Conservation (phyloP, 2,888 invertebrate genomes). For the Dynastes hyllus region DNA sequence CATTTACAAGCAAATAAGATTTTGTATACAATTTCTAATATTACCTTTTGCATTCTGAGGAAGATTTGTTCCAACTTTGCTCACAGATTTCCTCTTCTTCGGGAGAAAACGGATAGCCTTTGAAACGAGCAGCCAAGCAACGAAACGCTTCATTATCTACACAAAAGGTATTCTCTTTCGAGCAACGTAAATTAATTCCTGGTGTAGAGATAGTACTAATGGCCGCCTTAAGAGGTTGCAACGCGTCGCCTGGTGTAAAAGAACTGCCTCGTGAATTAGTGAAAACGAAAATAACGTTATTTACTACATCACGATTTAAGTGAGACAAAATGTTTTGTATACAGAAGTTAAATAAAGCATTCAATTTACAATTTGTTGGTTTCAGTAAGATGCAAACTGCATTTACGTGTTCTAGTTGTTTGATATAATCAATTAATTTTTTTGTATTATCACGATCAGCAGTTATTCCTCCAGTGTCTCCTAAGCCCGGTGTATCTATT, state of each 20-base stretch:
- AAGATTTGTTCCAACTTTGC: slow-evolving; percentile 49
- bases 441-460: slow-evolving; percentile 62
- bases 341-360: slow-evolving; percentile 54
- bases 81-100: slow-evolving; percentile 31
- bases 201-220: slow-evolving; percentile 22
- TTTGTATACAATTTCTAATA: not conserved
- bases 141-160: slow-evolving; percentile 54
- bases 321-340: slow-evolving; percentile 53
- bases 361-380: slow-evolving; percentile 51
- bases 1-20: not conserved
- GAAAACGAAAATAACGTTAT: slow-evolving; percentile 54
- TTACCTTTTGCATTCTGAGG: slow-evolving; percentile 27
- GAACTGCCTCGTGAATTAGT: slow-evolving; percentile 53
- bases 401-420: slow-evolving; percentile 48
- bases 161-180: slow-evolving; percentile 48
- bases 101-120: slow-evolving; percentile 18
- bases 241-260: slow-evolving; percentile 53
- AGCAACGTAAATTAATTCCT: not conserved
- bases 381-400: slow-evolving; percentile 55
- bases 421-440: slow-evolving; percentile 56
- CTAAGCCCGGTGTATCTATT: slow-evolving; percentile 55
- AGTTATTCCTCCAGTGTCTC: slow-evolving; percentile 61
- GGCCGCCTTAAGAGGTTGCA: slow-evolving; percentile 55
- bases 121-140: slow-evolving; percentile 37
- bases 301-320: slow-evolving; percentile 50